Evolutionary conservation across 2,888 invertebrate genomes (phyloP).

Genomic region (Pseudococcus longispinus): DNA sequence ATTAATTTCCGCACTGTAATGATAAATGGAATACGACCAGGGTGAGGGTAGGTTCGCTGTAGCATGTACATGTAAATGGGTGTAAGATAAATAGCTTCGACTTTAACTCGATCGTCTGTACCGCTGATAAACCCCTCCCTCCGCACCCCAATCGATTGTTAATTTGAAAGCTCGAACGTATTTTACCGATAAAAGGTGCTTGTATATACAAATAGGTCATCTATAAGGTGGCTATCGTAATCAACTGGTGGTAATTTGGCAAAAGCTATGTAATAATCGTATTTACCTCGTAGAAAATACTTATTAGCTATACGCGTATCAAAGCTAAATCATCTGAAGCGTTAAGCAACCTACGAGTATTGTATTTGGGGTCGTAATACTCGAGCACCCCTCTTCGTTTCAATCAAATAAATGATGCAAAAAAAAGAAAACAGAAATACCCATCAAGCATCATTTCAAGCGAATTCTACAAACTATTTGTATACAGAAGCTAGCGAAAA

Average conservation of each 20-base stretch:
- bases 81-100: conserved; percentile 28
- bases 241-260: conserved; percentile 28
- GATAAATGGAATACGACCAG: not conserved
- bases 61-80: conserved; percentile 12
- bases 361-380: too few relatives aligned
- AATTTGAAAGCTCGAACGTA: conserved; percentile 14
- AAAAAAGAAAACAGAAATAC: not conserved
- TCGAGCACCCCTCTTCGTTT: not conserved
- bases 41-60: not conserved
- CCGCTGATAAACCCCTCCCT: not conserved
- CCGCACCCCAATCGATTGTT: not conserved
- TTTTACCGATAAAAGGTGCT: conserved; percentile 10
- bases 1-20: conserved; percentile 15
- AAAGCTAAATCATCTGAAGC: conserved; percentile 9
- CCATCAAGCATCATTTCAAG: conserved; percentile 15
- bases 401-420: conserved; percentile 8
- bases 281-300: not conserved
- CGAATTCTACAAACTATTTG: not conserved
- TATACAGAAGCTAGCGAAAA: not conserved
- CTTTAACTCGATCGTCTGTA: conserved; percentile 7
- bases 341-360: not conserved
- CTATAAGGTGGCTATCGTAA: conserved; percentile 6
- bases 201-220: conserved; percentile 26
- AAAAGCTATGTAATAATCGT: not conserved
- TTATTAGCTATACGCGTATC: not conserved